Evolutionary conservation across 2,113 vertebrate species (phyloP).

Genomic region (Stigmatopora nigra): DNA sequence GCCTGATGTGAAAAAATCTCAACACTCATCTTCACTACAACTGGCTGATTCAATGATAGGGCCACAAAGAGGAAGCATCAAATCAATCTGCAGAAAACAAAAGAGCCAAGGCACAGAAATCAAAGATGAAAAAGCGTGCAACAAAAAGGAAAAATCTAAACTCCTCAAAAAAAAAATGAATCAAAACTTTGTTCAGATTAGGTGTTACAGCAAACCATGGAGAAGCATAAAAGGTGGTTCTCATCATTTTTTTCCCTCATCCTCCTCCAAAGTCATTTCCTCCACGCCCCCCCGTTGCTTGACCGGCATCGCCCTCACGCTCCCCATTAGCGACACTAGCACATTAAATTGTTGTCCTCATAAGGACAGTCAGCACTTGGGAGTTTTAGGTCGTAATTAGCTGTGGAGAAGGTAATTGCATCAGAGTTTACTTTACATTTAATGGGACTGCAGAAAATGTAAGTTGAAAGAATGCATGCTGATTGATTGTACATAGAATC

Average conservation of each 20-base stretch:
- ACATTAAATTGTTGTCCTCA: constrained; percentile 20
- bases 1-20: neutral
- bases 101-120: neutral
- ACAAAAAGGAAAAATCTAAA: neutral
- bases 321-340: constrained; percentile 12
- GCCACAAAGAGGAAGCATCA: constrained; percentile 42
- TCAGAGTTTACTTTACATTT: constrained; percentile 18
- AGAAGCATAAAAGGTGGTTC: constrained; percentile 10
- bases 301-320: constrained; percentile 17
- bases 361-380: neutral
- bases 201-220: neutral
- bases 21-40: constrained; percentile 13
- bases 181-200: neutral
- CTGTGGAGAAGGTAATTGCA: constrained; percentile 19
- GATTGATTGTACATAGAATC: constrained; percentile 29
- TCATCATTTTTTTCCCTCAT: constrained; percentile 12
- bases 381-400: constrained; percentile 30
- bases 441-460: constrained; percentile 6
- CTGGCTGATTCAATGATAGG: constrained; percentile 21
- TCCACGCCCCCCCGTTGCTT: constrained; percentile 3
- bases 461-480: neutral
- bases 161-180: neutral
- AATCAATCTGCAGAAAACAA: constrained; percentile 38
- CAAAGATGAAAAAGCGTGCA: neutral
- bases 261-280: constrained; percentile 23